Base-by-base conservation (phyloP, 1,140 invertebrate species). In the Belonocnema kinseyi region DNA sequence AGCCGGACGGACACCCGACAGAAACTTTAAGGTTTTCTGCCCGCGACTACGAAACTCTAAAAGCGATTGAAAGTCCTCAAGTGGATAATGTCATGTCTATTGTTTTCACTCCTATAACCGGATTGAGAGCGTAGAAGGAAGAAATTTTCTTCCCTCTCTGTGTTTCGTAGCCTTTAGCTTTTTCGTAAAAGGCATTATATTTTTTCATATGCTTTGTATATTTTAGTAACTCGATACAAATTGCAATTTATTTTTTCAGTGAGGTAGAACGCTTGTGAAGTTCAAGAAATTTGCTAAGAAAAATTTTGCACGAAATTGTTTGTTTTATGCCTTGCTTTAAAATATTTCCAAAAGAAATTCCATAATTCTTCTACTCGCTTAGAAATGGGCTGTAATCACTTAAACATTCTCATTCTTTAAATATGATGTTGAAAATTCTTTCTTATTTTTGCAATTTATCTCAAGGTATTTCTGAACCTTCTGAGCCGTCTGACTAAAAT, bases 51-150 rank as follows among this genome's bases (percentile, higher is more conserved):
- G 4, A 33, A 33, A 33, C 26, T 46, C 61, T 40, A 66, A 66
- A 66, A 66, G 16, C 61, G 21, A 66, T 66, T 66, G 61, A 66
- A 66, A 66, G 61, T 33, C 40, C 46, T 66, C 76, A 72, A 73
- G 40, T 56, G 46, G 73, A 77, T 77, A 53, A 54, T 73, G 76
- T 73, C 76, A 77, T 72, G 76, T 77, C 76, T 73, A 73, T 73
- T 77, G 76, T 77, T 73, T 77, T 73, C 71, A 58, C 76, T 61
- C 76, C 75, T 54, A 76, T 76, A 76, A 76, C 61, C 56, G 73
- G 17, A 66, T 66, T 66, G 61, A 66, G 13, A 66, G 40, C 61
- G 61, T 66, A 40, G 26, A 46, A 66, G 14, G 33, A 5, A 13
- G 33, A 66, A 66, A 26, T 52, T 52, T 52, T 26, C 33, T 50